phyloP scores from a whole-genome alignment of 2,113 vertebrate species.

The Phodopus roborovskii region DNA sequence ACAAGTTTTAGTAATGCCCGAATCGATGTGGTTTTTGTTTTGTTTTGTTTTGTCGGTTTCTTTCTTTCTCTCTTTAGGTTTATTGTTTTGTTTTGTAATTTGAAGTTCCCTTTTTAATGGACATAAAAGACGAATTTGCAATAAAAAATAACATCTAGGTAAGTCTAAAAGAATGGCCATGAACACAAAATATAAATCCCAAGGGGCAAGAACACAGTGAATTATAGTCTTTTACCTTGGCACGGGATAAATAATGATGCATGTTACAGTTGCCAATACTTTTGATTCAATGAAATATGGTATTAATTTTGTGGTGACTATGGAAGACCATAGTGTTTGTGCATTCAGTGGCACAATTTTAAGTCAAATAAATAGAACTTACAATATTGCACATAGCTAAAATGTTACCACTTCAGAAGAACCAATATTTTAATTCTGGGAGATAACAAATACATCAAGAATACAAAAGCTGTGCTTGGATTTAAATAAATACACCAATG shows the following conservation, averaged over 20 bases:
- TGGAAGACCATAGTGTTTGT: background rate
- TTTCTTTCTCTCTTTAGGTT: too few relatives aligned
- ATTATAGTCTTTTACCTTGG: constrained; percentile 7
- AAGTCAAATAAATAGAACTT: constrained; percentile 63
- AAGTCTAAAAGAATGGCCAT: constrained; percentile 33
- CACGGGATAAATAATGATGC: background rate
- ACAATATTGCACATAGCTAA: constrained; percentile 48
- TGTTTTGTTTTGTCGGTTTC: background rate
- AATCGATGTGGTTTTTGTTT: background rate
- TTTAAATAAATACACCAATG: constrained; percentile 52
- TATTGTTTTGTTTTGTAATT: background rate
- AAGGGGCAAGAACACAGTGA: background rate
- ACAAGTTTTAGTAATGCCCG: constrained; percentile 28
- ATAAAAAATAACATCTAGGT: constrained; percentile 48
- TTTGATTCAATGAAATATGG: constrained; percentile 42
- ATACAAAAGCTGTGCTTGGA: constrained; percentile 56
- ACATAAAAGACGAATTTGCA: background rate
- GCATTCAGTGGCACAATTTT: constrained; percentile 48
- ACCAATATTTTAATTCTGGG: constrained; percentile 47
- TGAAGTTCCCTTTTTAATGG: constrained; percentile 24
- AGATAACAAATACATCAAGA: constrained; percentile 62
- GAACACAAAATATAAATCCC: constrained; percentile 40
- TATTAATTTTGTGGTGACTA: constrained; percentile 40
- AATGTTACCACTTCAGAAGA: constrained; percentile 52
- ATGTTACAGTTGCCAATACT: background rate